These are phyloP conservation scores for Gymnoscopelus braueri DNA, from an alignment of 2,797 vertebrate genomes.

Conservation along the genomic window DNA sequence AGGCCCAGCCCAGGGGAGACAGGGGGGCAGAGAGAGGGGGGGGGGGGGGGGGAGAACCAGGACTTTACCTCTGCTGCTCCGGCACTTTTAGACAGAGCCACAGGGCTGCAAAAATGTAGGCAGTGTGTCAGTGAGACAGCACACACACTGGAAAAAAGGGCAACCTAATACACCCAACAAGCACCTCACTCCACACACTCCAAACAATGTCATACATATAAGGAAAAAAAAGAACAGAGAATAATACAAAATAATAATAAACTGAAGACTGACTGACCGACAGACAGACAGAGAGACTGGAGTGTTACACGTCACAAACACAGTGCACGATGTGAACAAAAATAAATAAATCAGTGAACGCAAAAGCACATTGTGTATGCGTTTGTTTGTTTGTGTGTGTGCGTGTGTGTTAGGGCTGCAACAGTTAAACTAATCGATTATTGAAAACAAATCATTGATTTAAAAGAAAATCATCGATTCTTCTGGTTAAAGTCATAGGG, in stretches of 20 bases:
- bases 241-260: conserved; percentile 41
- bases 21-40: conserved; percentile 59
- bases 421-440: neutral
- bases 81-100: conserved; percentile 75
- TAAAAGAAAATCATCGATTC: no score
- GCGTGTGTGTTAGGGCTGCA: neutral
- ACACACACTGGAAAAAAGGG: conserved; percentile 54
- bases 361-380: conserved; percentile 12
- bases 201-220: conserved; percentile 33
- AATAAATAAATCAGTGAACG: neutral
- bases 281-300: conserved; percentile 61
- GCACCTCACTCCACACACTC: conserved; percentile 28
- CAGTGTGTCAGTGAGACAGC: conserved; percentile 64
- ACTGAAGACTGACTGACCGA: conserved; percentile 44
- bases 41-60: conserved; percentile 61
- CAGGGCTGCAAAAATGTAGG: conserved; percentile 79
- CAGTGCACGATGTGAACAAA: conserved; percentile 39
- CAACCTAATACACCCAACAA: conserved; percentile 40
- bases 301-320: conserved; percentile 47
- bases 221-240: conserved; percentile 55
- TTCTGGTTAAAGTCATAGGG: no score
- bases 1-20: conserved; percentile 47
- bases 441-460: no score
- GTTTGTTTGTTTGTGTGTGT: neutral
- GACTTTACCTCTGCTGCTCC: conserved; percentile 82